Base-by-base conservation (phyloP, 2,888 invertebrate species). In the Andrena trimmerana region DNA sequence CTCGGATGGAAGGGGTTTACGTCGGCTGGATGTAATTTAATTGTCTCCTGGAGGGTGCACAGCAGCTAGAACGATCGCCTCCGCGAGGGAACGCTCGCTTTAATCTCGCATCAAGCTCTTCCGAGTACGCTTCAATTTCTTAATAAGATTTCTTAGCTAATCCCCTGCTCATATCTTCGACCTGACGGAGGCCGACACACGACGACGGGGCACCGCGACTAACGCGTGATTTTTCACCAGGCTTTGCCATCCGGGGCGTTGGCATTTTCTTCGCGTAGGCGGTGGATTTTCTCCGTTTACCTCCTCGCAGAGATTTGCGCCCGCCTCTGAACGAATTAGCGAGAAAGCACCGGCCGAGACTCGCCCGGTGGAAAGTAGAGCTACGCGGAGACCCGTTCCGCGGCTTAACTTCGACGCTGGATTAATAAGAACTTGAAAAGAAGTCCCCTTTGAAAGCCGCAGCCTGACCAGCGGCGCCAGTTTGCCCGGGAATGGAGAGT, bases 371-470 rank as follows among this genome's bases (percentile, higher is more conserved):
- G 50, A 52, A 31, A 54, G 24, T n/a, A 29, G 59, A 74, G 50
- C 27, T 10, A 24, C 59, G 67, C 27, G 16, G 60, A 27, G 24
- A 59, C 50, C 16, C n/a, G 29, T 27, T n/a, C 50, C 50, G 24
- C 29, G n/a, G 59, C 20, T 66, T 75, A 62, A 54, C 70, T 54
- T 52, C 62, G 63, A 70, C 62, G 70, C 2, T 42, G 70, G 62
- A 70, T 76, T 76, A 76, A 76, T 76, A 76, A 76, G 69, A 54
- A 36, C 70, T 69, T 76, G 42, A 42, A 62, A 70, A 60, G 27
- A 75, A 70, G 52, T 31, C 16, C 24, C 16, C 48, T 66, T 69
- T 60, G 67, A 74, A 57, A 59, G 29, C 29, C 33, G 48, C 48
- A 31, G 48, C 6, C 20, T 29, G 59, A 66, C 13, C 24, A 60